These are phyloP conservation scores for Heliconius hermathena DNA, from an alignment of 1,140 invertebrate genomes.

Conservation along the genomic window DNA sequence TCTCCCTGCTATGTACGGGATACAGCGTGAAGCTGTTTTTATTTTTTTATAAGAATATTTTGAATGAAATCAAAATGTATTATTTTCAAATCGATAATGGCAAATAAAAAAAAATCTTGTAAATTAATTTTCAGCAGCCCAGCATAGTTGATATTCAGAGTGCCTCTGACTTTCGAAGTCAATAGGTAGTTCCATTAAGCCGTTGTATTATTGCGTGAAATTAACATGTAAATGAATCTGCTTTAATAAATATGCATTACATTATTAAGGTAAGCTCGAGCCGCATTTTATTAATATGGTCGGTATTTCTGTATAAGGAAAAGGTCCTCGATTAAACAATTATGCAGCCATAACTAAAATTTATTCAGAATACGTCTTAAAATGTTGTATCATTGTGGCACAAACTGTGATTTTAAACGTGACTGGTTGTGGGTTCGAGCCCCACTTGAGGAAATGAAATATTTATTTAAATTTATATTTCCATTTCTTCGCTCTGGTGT, in stretches of 20 bases:
- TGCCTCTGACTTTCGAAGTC: background rate
- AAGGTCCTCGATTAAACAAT: slow-evolving; percentile 5
- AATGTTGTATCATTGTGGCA: background rate
- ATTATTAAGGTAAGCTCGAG: background rate
- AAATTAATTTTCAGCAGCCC: background rate
- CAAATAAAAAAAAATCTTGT: no score
- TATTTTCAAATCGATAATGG: no score
- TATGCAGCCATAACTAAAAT: background rate
- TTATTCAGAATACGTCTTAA: background rate
- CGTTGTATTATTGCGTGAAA: slow-evolving; percentile 7
- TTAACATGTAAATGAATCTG: slow-evolving; percentile 12
- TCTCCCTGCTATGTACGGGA: no score
- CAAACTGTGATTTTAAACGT: no score
- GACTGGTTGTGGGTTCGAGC: no score
- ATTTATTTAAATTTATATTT: no score
- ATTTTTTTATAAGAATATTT: no score
- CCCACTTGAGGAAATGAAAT: no score
- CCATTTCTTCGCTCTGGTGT: no score
- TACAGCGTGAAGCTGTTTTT: no score
- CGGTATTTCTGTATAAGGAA: slow-evolving; percentile 4
- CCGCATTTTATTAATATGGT: background rate
- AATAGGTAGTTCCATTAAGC: background rate
- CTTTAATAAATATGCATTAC: slow-evolving; percentile 11
- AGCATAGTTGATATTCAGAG: background rate
- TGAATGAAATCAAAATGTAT: no score